Conservation (phyloP, 2,797 vertebrate species). For the Fistularia commersonii region DNA sequence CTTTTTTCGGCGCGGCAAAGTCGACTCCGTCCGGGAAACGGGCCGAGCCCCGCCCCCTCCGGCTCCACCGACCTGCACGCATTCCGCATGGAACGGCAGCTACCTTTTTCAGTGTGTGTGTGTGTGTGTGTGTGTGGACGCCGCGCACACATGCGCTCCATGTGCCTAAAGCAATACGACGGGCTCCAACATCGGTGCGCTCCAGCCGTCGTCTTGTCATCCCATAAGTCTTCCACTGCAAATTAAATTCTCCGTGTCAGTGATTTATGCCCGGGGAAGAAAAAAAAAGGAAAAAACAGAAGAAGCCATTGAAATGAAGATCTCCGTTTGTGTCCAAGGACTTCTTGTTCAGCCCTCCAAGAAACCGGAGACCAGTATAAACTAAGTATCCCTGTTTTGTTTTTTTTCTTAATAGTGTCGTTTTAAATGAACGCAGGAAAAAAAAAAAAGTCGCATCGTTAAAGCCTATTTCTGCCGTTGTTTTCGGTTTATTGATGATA, state of each 20-base stretch:
- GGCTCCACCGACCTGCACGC: too few species aligned
- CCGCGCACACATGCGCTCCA: too few species aligned
- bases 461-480: too few species aligned
- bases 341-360: slow-evolving; percentile 20
- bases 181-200: slow-evolving; percentile 50
- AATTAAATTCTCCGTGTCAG: slow-evolving; percentile 64
- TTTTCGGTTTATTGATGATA: too few species aligned
- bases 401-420: slow-evolving; percentile 12
- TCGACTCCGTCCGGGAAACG: too few species aligned
- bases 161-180: slow-evolving; percentile 66
- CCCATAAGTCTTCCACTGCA: slow-evolving; percentile 71
- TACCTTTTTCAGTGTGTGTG: too few species aligned
- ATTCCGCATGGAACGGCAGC: too few species aligned
- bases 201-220: slow-evolving; percentile 64
- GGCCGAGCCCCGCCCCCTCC: too few species aligned
- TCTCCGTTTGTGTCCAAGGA: slow-evolving; percentile 40
- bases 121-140: too few species aligned
- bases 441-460: too few species aligned
- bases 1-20: too few species aligned
- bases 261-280: slow-evolving; percentile 69
- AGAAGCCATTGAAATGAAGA: slow-evolving; percentile 42
- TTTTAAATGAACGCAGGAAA: slow-evolving; percentile 5
- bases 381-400: slow-evolving; percentile 10
- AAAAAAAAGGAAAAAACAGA: slow-evolving; percentile 33
- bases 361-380: slow-evolving; percentile 19